Evolutionary conservation across 2,113 vertebrate species (phyloP).

Genomic region (Tupaia chinensis): DNA sequence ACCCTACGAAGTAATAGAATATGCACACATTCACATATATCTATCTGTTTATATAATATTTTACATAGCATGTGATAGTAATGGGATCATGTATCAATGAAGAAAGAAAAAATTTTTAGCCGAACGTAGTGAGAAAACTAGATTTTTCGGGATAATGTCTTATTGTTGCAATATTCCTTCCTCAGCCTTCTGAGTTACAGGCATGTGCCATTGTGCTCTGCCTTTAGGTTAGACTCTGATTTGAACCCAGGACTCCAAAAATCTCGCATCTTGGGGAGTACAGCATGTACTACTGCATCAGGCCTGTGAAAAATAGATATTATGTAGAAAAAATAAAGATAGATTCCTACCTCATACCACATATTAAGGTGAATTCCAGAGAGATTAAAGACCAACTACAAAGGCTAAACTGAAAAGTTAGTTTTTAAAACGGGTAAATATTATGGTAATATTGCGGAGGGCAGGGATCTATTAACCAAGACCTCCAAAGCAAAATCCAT

Average conservation of each 20-base stretch:
- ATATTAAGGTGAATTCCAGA: neutral
- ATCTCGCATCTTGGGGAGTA: no score
- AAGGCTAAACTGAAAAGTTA: conserved; percentile 19
- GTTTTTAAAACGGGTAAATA: neutral
- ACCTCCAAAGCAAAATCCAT: neutral
- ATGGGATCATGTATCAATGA: neutral
- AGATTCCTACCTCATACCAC: neutral
- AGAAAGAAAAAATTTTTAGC: neutral
- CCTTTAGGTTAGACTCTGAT: no score
- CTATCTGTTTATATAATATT: neutral
- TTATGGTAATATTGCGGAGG: neutral
- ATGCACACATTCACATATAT: neutral
- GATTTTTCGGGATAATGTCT: neutral
- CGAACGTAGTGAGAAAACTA: conserved; percentile 1
- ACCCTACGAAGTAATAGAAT: neutral
- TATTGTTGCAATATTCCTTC: no score
- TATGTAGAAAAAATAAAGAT: neutral
- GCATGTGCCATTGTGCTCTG: no score
- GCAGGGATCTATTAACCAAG: neutral
- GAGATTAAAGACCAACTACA: neutral
- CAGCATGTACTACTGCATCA: no score
- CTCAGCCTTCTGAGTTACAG: no score
- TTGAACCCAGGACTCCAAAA: no score
- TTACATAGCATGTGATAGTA: neutral
- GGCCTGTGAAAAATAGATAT: neutral